A percentile compares a stretch with the other conserved stretches of the same genome.
phyloP scores from a whole-genome alignment of 2,113 vertebrate species.

The Lepidothrix coronata region DNA sequence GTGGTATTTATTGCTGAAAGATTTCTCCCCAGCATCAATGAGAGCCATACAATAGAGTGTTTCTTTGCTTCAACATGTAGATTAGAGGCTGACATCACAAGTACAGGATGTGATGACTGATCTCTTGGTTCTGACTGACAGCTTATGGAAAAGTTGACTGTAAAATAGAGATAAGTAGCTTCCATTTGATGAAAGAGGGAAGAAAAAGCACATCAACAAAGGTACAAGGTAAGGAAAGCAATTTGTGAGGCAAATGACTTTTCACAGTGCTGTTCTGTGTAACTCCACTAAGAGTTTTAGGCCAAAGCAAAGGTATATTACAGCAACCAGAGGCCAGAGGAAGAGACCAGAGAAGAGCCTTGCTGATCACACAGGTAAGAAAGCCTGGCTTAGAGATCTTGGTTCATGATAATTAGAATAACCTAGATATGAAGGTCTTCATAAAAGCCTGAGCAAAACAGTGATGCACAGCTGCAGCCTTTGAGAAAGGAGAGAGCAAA shows the following conservation, averaged over 20 bases:
- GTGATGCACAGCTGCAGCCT: neutral
- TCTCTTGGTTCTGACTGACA: neutral
- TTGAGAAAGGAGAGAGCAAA: neutral
- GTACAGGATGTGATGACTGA: neutral
- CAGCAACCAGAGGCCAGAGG: neutral
- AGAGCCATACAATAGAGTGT: neutral
- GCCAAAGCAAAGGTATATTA: neutral
- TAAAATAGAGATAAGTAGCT: neutral
- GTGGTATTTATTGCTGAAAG: neutral
- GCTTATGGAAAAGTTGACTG: neutral
- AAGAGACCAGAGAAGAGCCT: neutral
- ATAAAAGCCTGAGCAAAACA: neutral
- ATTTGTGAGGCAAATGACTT: neutral
- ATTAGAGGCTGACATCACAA: neutral
- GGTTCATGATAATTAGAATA: neutral
- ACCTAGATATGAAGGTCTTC: neutral
- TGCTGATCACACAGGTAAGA: neutral
- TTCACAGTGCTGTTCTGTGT: neutral
- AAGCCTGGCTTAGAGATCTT: neutral
- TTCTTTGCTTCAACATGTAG: neutral
- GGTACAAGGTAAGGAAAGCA: neutral
- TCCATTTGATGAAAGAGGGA: neutral
- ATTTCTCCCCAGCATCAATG: neutral
- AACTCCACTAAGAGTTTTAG: neutral
- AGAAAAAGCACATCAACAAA: neutral